phyloP scores from a whole-genome alignment of 1,140 invertebrate genomes.

The Trichomalopsis sarcophagae region DNA sequence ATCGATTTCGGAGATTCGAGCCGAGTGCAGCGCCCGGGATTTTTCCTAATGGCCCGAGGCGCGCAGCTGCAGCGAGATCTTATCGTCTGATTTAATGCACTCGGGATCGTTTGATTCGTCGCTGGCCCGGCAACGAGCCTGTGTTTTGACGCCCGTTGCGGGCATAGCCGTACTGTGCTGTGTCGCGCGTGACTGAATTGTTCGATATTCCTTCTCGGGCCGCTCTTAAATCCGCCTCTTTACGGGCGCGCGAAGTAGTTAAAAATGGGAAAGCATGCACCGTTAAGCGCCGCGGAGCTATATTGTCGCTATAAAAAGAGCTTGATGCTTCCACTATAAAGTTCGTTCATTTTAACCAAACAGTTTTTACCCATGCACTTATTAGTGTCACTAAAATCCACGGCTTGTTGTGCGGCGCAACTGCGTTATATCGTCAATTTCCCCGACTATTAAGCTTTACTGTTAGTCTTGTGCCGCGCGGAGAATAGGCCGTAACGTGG shows the following conservation, averaged over 20 bases:
- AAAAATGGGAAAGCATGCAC: neutral
- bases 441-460: no score
- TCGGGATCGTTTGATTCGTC: no score
- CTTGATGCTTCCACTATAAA: constrained; percentile 17
- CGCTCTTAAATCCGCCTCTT: neutral
- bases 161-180: no score
- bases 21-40: neutral
- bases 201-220: constrained; percentile 1
- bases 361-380: neutral
- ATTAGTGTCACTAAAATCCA: neutral
- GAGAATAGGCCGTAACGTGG: no score
- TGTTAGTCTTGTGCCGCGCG: no score
- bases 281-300: neutral
- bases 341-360: constrained; percentile 1
- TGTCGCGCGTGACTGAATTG: neutral
- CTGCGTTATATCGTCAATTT: neutral
- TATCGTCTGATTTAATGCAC: no score
- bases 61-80: neutral
- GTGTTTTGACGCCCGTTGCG: no score
- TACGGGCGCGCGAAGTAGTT: neutral
- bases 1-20: no score
- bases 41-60: neutral
- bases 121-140: no score
- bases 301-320: constrained; percentile 12
- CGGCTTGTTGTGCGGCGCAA: constrained; percentile 16